These are phyloP conservation scores for Orthonevra nobilis DNA, from an alignment of 2,888 invertebrate species.

Conservation along the genomic window DNA sequence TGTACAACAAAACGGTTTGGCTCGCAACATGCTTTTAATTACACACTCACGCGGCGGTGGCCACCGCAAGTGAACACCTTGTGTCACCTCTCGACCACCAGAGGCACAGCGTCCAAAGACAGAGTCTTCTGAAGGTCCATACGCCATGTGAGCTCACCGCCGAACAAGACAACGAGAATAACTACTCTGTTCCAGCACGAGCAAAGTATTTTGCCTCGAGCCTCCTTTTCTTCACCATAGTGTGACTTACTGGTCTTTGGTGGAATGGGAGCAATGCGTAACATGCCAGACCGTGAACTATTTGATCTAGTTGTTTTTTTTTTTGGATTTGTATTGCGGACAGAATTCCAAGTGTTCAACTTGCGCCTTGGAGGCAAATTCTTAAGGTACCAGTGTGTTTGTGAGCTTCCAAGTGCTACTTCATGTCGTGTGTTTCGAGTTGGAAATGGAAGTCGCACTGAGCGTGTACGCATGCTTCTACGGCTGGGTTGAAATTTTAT, in stretches of 20 bases:
- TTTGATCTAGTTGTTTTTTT: slow-evolving; percentile 62
- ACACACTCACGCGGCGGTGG: slow-evolving; percentile 49
- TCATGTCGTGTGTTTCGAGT: slow-evolving; percentile 35
- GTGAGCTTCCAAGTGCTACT: slow-evolving; percentile 57
- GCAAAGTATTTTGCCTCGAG: slow-evolving; percentile 36
- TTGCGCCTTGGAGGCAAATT: slow-evolving; percentile 55
- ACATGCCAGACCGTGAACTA: slow-evolving; percentile 68
- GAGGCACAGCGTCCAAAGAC: slow-evolving; percentile 21
- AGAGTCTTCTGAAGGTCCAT: slow-evolving; percentile 42
- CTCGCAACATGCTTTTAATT: slow-evolving; percentile 68
- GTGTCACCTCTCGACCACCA: slow-evolving; percentile 45
- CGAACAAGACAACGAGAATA: slow-evolving; percentile 35
- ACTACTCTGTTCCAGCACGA: slow-evolving; percentile 13
- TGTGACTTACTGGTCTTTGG: slow-evolving; percentile 67
- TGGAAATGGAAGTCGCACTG: slow-evolving; percentile 19
- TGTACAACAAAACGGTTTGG: slow-evolving; percentile 70
- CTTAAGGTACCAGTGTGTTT: slow-evolving; percentile 34
- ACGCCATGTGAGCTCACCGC: slow-evolving; percentile 29
- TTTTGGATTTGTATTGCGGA: slow-evolving; percentile 30
- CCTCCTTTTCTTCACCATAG: not conserved
- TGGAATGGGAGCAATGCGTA: slow-evolving; percentile 64
- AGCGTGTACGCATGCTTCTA: not conserved
- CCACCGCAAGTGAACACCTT: slow-evolving; percentile 58
- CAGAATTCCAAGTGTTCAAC: slow-evolving; percentile 64
- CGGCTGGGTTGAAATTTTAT: not conserved